Percentiles rank a stretch among this genome's conserved stretches.
Conservation (phyloP, 2,888 invertebrate genomes). For the Hipparchia sbordonii region DNA sequence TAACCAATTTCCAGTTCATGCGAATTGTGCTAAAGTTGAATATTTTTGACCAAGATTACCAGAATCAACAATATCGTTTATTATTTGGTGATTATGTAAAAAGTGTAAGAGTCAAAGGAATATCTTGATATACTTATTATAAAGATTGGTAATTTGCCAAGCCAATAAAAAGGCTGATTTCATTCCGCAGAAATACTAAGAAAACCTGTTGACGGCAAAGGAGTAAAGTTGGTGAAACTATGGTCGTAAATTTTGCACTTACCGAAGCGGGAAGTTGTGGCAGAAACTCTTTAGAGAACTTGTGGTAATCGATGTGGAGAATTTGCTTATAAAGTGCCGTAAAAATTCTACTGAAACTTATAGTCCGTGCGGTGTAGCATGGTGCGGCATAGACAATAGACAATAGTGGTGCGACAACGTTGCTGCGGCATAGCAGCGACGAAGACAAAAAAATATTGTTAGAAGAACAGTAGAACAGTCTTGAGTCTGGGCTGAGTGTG, state of each 20-base stretch:
- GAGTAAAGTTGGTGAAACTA: slow-evolving; percentile 27
- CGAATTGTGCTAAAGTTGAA: too few species aligned
- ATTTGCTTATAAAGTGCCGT: slow-evolving; percentile 14
- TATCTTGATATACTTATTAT: background rate
- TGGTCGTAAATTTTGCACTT: slow-evolving; percentile 22
- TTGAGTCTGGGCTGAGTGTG: too few species aligned
- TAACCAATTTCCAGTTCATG: too few species aligned
- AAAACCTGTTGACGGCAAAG: slow-evolving; percentile 28
- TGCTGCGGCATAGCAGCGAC: too few species aligned
- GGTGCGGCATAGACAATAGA: too few species aligned
- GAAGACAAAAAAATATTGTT: too few species aligned
- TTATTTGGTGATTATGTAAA: background rate
- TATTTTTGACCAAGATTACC: too few species aligned
- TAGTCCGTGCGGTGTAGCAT: too few species aligned
- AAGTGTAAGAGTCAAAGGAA: background rate
- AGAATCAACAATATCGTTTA: too few species aligned
- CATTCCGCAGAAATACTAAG: slow-evolving; percentile 16
- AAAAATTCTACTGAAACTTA: background rate
- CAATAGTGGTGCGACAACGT: too few species aligned
- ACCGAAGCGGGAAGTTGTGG: slow-evolving; percentile 21
- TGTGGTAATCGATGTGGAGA: slow-evolving; percentile 26
- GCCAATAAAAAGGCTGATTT: slow-evolving; percentile 7
- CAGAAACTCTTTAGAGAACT: slow-evolving; percentile 23
- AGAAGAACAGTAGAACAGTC: too few species aligned
- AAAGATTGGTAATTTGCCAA: slow-evolving; percentile 16